Conservation (phyloP, 35 echinoderm and acorn worm genomes). For the Lytechinus pictus region DNA sequence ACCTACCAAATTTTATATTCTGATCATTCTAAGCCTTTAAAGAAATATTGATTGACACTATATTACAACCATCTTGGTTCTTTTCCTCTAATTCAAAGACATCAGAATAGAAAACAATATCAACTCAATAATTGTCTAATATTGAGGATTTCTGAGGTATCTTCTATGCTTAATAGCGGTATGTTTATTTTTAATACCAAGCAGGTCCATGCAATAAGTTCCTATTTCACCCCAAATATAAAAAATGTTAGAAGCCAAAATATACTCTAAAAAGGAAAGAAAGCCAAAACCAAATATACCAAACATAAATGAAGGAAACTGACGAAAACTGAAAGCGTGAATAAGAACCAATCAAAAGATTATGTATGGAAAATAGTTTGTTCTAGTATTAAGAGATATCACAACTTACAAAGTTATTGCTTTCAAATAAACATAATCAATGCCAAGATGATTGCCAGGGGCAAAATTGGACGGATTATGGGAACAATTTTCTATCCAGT, state of each 20-base stretch:
- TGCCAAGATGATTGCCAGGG: background rate
- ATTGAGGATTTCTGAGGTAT: background rate
- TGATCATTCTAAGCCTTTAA: too few species aligned
- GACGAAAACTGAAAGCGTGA: background rate
- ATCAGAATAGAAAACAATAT: background rate
- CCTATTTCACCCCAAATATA: background rate
- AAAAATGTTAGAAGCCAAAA: background rate
- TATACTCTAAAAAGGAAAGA: background rate
- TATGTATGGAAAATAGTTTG: background rate
- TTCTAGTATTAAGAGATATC: background rate
- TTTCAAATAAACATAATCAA: background rate
- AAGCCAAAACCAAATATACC: background rate
- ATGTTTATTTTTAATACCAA: too few species aligned
- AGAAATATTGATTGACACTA: background rate
- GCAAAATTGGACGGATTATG: background rate
- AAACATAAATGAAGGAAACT: background rate
- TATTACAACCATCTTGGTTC: too few species aligned
- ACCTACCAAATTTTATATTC: too few species aligned
- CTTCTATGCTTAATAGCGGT: background rate
- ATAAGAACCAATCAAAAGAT: background rate
- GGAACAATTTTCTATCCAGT: background rate
- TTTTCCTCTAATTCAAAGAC: background rate
- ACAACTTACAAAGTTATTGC: background rate
- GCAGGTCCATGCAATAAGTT: too few species aligned
- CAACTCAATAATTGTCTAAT: background rate